phyloP scores from a whole-genome alignment of 1,140 invertebrate genomes.

The Pseudobourletiella spinata region DNA sequence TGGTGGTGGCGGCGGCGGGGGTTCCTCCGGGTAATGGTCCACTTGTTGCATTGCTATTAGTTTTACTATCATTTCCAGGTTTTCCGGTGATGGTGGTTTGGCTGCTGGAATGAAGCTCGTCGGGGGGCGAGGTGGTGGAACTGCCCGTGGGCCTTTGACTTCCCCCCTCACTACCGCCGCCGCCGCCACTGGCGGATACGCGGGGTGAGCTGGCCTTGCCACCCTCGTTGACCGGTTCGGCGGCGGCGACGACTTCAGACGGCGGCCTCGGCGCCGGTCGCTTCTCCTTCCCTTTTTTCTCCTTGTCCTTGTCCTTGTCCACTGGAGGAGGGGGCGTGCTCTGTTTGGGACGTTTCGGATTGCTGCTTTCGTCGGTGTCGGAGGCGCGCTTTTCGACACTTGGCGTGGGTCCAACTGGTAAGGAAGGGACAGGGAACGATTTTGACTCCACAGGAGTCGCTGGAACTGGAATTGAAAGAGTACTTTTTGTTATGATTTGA shows the following conservation, averaged over 20 bases:
- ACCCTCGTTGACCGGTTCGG: too few relatives aligned
- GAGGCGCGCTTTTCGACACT: slow-evolving; percentile 22
- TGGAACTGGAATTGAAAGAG: slow-evolving; percentile 13
- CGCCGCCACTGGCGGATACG: too few relatives aligned
- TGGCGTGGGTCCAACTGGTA: slow-evolving; percentile 12
- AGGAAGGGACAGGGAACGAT: slow-evolving; percentile 23
- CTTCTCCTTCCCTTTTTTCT: slow-evolving; percentile 46
- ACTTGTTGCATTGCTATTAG: too few relatives aligned
- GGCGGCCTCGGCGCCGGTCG: slow-evolving; percentile 59
- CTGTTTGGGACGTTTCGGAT: slow-evolving; percentile 31
- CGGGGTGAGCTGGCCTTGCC: too few relatives aligned
- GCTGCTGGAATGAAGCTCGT: not conserved
- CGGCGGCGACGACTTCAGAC: slow-evolving; percentile 12
- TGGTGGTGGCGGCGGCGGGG: too few relatives aligned
- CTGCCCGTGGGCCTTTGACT: not conserved
- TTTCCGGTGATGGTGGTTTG: too few relatives aligned
- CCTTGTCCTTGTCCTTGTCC: slow-evolving; percentile 20
- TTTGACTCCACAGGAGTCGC: slow-evolving; percentile 13
- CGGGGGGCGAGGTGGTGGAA: not conserved
- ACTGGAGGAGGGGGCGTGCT: slow-evolving; percentile 5
- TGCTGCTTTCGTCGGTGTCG: slow-evolving; percentile 9
- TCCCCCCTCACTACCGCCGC: too few relatives aligned
- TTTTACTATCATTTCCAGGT: too few relatives aligned
- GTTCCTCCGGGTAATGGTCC: too few relatives aligned
- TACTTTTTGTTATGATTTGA: too few relatives aligned